A percentile compares a stretch with the other conserved stretches of the same genome.
These are phyloP conservation scores for Phenganax subtilis DNA, from an alignment of 92 coral and sea anemone species.

Conservation along the genomic window DNA sequence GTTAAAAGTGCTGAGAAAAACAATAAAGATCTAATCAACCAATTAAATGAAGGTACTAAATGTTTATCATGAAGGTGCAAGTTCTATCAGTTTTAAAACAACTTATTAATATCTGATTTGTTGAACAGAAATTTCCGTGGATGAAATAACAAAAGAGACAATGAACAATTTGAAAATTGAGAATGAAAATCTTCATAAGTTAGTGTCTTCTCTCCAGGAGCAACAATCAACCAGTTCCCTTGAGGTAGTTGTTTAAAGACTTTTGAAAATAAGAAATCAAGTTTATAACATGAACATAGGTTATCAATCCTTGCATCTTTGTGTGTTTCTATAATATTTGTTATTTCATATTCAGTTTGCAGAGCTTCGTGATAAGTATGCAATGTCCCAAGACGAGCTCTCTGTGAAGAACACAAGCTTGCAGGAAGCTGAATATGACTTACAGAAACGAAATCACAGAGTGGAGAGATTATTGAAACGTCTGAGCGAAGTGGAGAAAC, in stretches of 20 bases:
- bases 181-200: constrained; percentile 70
- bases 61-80: background rate
- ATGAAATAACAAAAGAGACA: constrained; percentile 39
- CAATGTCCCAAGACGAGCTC: constrained; percentile 79
- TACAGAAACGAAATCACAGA: constrained; percentile 90
- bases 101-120: background rate
- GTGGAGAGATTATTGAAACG: constrained; percentile 91
- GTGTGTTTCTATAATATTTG: background rate
- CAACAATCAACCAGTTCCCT: constrained; percentile 86
- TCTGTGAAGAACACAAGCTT: constrained; percentile 81
- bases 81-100: background rate
- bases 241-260: constrained; percentile 54
- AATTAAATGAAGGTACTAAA: constrained; percentile 14
- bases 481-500: constrained; percentile 72
- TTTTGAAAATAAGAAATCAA: no score
- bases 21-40: constrained; percentile 12
- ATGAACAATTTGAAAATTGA: constrained; percentile 58
- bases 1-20: constrained; percentile 17
- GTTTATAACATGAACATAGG: no score
- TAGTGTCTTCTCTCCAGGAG: constrained; percentile 76
- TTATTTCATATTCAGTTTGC: constrained; percentile 63
- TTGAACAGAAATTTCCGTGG: constrained; percentile 22
- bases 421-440: constrained; percentile 87
- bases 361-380: constrained; percentile 90
- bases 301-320: background rate